A percentile compares a stretch with the other conserved stretches of the same genome.
phyloP scores from a whole-genome alignment of 37 sponge, comb jelly and placozoan species.

The Beroe forskalii region DNA sequence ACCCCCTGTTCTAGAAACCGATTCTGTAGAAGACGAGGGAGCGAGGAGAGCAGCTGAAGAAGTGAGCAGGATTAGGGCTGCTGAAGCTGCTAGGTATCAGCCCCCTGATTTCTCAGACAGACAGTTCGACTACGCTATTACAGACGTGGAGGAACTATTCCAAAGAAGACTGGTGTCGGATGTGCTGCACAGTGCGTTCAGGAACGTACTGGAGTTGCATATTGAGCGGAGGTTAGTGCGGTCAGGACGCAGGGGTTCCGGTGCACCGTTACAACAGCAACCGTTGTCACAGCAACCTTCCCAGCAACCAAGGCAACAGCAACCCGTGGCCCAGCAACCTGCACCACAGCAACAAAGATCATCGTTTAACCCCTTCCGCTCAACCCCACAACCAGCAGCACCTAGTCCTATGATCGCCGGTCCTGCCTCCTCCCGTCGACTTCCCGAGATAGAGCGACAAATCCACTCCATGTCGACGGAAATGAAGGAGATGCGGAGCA shows the following conservation, averaged over 20 bases:
- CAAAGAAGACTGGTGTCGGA: constrained; percentile 77
- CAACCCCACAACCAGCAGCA: not conserved
- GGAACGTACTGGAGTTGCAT: constrained; percentile 84
- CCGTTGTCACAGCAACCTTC: not conserved
- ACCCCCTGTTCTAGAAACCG: not conserved
- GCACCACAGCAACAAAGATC: not conserved
- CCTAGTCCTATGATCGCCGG: constrained; percentile 1
- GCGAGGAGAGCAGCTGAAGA: too few species aligned
- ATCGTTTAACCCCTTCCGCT: not conserved
- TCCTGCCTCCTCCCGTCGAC: constrained; percentile 22
- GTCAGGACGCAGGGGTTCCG: not conserved
- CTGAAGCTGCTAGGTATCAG: not conserved
- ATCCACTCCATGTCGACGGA: constrained; percentile 72
- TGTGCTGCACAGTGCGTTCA: constrained; percentile 77
- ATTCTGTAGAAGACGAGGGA: not conserved
- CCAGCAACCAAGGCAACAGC: not conserved
- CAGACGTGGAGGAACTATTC: constrained; percentile 79
- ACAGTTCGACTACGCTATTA: constrained; percentile 66
- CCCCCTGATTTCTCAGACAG: not conserved
- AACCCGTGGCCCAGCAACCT: not conserved
- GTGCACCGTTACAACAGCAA: not conserved
- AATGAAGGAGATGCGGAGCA: constrained; percentile 76
- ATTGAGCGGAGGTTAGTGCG: constrained; percentile 68
- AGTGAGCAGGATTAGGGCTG: too few species aligned
- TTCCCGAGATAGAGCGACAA: constrained; percentile 66